Base-by-base conservation (phyloP, 2,888 invertebrate species). In the Harpalus rubripes region DNA sequence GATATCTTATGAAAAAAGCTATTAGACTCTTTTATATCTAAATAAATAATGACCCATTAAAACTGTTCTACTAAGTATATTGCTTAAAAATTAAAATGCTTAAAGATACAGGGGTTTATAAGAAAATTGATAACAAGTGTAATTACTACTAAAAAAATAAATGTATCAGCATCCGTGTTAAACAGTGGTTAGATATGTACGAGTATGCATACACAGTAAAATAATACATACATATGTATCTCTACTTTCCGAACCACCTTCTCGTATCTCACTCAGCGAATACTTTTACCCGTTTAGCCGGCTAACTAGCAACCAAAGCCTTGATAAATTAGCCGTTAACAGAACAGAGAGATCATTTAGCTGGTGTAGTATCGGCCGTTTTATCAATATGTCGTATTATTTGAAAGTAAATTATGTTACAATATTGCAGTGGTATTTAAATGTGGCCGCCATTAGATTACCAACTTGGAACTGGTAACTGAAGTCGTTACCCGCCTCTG, bases 351-450 rank as follows among this genome's bases (percentile, higher is more conserved):
- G 72, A 74, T 74, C 72, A 74, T 74, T 74, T 74, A 74, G 72
- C 44, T 74, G 7, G 0, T 74, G 16, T 18, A 44, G 72, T 74
- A 74, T 74, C 44, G 72, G 59, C 12, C 41, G 84, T 59, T 74
- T 84, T 74, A 84, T 84, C 84, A 74, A 84, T 84, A 76, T 74
- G 72, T 74, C 72, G 78, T 18, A 84, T 84, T 72, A 76, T 74
- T 84, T 74, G 63, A 84, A 84, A 84, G 61, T 84, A 84, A 84
- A 84, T 84, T 84, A 84, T 84, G 84, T 76, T 84, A 84, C 78
- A 84, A 84, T 84, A 84, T 84, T 76, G 84, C 84, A 7, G 6
- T n/a, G 39, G 83, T 83, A 84, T 84, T 84, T 84, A 84, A 84
- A 84, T 76, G 84, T 22, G 44, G 61, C 16, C 16, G 8, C 72